These are phyloP conservation scores for Neodiprion virginianus DNA, from an alignment of 1,140 invertebrate genomes.

Conservation along the genomic window DNA sequence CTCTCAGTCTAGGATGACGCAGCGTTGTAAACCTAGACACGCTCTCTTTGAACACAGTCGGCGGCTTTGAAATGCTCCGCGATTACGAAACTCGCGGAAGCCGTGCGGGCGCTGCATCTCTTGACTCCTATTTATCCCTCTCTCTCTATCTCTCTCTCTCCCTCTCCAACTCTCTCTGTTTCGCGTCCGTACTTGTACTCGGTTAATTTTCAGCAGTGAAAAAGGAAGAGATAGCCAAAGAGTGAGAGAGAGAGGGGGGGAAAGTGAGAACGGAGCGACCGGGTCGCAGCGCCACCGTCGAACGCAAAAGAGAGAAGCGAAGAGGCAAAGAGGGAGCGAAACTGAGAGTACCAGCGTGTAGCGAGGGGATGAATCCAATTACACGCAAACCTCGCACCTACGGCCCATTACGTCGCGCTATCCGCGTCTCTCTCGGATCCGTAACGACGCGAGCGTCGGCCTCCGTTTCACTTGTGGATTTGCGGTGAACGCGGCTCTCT, in stretches of 20 bases:
- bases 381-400: slow-evolving; percentile 53
- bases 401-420: slow-evolving; percentile 49
- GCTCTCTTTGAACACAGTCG: no score
- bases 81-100: neutral
- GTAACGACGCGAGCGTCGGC: slow-evolving; percentile 23
- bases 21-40: no score
- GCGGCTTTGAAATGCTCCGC: neutral
- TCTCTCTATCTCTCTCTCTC: slow-evolving; percentile 15
- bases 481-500: slow-evolving; percentile 46
- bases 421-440: slow-evolving; percentile 32
- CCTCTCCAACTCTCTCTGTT: neutral
- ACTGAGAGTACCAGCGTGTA: slow-evolving; percentile 11
- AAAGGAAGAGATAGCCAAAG: neutral
- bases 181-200: neutral
- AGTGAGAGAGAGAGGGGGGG: neutral
- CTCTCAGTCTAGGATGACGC: no score
- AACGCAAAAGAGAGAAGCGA: no score
- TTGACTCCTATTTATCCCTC: slow-evolving; percentile 6
- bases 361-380: slow-evolving; percentile 54
- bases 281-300: slow-evolving; percentile 34
- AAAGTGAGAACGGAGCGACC: slow-evolving; percentile 30
- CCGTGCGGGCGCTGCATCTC: neutral
- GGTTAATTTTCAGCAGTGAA: slow-evolving; percentile 4
- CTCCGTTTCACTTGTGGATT: slow-evolving; percentile 38
- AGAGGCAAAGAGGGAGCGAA: no score